Conservation (phyloP, 2,888 invertebrate species). For the Orthosia cruda region DNA sequence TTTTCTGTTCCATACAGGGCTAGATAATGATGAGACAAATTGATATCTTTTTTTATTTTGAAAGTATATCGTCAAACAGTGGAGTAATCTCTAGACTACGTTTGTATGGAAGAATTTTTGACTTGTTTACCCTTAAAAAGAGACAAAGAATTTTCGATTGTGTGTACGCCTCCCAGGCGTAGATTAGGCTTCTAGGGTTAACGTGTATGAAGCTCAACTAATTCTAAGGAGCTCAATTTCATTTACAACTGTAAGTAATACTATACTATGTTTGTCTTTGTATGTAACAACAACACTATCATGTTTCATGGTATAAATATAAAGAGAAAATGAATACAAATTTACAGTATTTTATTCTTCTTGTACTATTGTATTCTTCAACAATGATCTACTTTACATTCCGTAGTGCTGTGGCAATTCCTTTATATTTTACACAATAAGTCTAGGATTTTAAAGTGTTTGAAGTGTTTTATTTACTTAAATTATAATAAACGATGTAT, state of each 20-base stretch:
- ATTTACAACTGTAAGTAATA: neutral
- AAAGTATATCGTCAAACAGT: too few species aligned
- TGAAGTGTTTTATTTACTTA: constrained; percentile 18
- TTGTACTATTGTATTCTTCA: constrained; percentile 38
- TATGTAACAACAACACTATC: neutral
- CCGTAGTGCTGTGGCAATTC: constrained; percentile 23
- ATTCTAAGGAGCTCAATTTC: neutral
- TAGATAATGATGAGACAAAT: too few species aligned
- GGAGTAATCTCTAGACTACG: too few species aligned
- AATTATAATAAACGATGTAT: neutral
- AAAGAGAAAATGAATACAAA: constrained; percentile 4
- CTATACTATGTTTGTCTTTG: neutral
- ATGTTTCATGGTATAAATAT: neutral
- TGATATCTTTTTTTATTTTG: too few species aligned
- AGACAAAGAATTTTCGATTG: too few species aligned
- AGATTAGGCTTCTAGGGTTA: too few species aligned
- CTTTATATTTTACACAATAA: constrained; percentile 27
- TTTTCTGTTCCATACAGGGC: too few species aligned
- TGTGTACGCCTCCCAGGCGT: too few species aligned
- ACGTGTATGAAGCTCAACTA: too few species aligned
- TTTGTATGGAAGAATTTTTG: too few species aligned
- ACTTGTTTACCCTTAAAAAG: too few species aligned
- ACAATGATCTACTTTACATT: constrained; percentile 47
- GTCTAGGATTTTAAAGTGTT: constrained; percentile 20
- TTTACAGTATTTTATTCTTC: constrained; percentile 7